A percentile compares a stretch with the other conserved stretches of the same genome.
Conservation (phyloP, 2,888 invertebrate species). For the Kryphioiulus occultus region DNA sequence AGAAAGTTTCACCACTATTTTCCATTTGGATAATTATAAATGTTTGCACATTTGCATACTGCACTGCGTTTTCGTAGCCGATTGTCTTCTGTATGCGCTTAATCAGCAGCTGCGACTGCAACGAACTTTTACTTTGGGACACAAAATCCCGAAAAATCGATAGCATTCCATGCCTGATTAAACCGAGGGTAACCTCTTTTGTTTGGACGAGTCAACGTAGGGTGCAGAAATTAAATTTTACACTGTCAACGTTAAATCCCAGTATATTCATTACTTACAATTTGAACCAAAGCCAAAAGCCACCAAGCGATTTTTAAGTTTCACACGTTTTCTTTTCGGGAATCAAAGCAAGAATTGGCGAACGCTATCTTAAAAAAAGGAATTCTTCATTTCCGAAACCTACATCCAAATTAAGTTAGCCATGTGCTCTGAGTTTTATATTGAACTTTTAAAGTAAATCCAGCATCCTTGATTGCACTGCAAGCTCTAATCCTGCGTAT, state of each 20-base stretch:
- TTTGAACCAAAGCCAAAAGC: neutral
- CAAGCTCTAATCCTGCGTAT: no score
- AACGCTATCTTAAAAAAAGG: no score
- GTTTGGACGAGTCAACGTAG: neutral
- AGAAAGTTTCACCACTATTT: neutral
- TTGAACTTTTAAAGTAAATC: no score
- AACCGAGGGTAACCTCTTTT: neutral
- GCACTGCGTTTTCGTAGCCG: neutral
- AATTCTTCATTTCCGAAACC: no score
- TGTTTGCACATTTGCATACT: slow-evolving; percentile 31
- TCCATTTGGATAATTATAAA: slow-evolving; percentile 31
- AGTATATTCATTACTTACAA: neutral
- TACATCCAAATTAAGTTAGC: no score
- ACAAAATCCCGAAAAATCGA: neutral
- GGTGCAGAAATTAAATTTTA: neutral
- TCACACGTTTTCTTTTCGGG: no score
- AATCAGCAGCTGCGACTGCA: neutral
- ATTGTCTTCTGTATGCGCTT: neutral
- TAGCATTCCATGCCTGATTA: neutral
- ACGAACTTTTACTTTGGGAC: neutral
- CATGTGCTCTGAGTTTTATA: no score
- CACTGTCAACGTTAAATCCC: neutral
- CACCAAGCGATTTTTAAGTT: no score
- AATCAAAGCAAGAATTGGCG: no score
- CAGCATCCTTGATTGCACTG: no score